phyloP scores from a whole-genome alignment of 2,797 vertebrate species.

The Esox masquinongy region DNA sequence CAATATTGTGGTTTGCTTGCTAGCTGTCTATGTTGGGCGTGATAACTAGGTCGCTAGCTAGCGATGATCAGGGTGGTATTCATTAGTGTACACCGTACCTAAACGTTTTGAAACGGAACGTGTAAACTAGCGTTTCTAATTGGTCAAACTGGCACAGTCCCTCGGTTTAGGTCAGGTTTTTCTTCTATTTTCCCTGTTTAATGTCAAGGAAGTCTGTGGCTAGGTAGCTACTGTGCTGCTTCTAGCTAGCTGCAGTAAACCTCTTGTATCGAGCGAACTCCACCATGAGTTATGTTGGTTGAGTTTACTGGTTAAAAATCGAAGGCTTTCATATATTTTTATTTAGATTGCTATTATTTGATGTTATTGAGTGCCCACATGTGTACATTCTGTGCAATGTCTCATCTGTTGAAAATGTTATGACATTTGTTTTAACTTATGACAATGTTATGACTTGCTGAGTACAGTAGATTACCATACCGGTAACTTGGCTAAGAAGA shows the following conservation, averaged over 20 bases:
- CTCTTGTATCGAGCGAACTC: not conserved
- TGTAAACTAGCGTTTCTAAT: not conserved
- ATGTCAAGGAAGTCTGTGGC: not conserved
- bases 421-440: not conserved
- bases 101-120: constrained; percentile 1
- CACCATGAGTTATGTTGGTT: no score
- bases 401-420: not conserved
- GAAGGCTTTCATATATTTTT: no score
- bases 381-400: not conserved
- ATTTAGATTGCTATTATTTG: not conserved
- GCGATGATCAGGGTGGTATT: not conserved
- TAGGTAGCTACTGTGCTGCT: not conserved
- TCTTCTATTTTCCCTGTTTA: not conserved
- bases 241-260: not conserved
- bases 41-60: constrained; percentile 3
- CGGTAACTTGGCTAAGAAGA: not conserved
- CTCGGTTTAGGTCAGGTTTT: not conserved
- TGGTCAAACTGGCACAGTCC: not conserved
- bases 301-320: no score
- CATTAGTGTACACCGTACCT: not conserved
- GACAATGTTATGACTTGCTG: not conserved
- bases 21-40: not conserved
- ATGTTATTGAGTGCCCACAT: not conserved
- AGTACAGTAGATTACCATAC: not conserved
- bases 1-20: not conserved